Evolutionary conservation across 2,888 invertebrate species (phyloP).

Genomic region (Caenorhabditis sp.): DNA sequence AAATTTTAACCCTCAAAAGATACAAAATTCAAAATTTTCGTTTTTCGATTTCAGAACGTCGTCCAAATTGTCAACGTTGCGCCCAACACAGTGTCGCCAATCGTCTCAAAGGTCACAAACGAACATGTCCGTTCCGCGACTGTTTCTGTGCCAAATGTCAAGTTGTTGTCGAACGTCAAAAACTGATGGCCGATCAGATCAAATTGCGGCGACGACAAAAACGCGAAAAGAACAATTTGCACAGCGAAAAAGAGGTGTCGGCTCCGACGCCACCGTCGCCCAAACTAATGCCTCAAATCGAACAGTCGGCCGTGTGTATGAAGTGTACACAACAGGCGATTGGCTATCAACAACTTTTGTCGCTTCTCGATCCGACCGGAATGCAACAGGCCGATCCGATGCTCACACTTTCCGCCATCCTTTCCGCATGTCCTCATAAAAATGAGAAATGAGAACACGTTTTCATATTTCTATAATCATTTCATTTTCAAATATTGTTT

Average conservation of each 20-base stretch:
- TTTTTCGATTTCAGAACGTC: slow-evolving; percentile 57
- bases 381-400: slow-evolving; percentile 41
- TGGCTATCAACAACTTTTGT: slow-evolving; percentile 52
- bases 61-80: slow-evolving; percentile 64
- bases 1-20: too few relatives aligned
- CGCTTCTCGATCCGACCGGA: slow-evolving; percentile 42
- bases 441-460: too few relatives aligned
- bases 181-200: slow-evolving; percentile 63
- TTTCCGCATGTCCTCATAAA: slow-evolving; percentile 48
- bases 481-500: neutral
- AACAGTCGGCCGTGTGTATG: too few relatives aligned
- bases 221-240: slow-evolving; percentile 53
- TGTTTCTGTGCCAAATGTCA: slow-evolving; percentile 58
- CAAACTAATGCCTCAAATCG: too few relatives aligned
- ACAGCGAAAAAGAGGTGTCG: slow-evolving; percentile 34
- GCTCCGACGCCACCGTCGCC: slow-evolving; percentile 27
- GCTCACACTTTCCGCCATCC: slow-evolving; percentile 46
- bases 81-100: slow-evolving; percentile 58
- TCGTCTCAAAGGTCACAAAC: slow-evolving; percentile 62
- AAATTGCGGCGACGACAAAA: slow-evolving; percentile 59
- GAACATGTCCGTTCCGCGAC: slow-evolving; percentile 58
- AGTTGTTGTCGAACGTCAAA: slow-evolving; percentile 61
- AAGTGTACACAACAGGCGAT: slow-evolving; percentile 56
- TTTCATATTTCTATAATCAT: neutral
- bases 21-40: too few relatives aligned